Conservation (phyloP, 2,113 vertebrate genomes). For the Melanostigma gelatinosum region DNA sequence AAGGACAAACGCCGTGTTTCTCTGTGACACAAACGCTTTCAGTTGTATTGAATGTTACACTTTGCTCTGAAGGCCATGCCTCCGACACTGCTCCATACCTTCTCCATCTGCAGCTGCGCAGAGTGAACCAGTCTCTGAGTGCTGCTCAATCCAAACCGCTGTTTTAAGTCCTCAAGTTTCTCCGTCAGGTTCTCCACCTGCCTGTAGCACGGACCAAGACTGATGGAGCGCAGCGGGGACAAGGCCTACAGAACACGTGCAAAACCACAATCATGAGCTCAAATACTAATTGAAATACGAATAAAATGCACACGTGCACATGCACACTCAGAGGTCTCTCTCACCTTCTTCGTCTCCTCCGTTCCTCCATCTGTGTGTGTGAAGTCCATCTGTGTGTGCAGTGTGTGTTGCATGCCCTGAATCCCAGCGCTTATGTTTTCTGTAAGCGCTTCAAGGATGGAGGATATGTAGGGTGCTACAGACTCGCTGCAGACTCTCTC, state of each 20-base stretch:
- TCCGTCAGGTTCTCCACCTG: slow-evolving; percentile 57
- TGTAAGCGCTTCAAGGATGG: slow-evolving; percentile 91
- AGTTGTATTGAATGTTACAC: not conserved
- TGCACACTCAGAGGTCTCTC: not conserved
- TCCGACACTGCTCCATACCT: slow-evolving; percentile 42
- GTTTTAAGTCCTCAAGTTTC: slow-evolving; percentile 36
- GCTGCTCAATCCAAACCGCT: slow-evolving; percentile 62
- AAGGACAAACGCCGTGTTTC: not conserved
- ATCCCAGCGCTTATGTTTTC: slow-evolving; percentile 88
- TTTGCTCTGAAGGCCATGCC: not conserved
- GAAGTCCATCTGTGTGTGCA: slow-evolving; percentile 87
- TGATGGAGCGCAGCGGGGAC: slow-evolving; percentile 44
- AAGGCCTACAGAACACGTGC: slow-evolving; percentile 42
- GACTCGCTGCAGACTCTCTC: slow-evolving; percentile 84
- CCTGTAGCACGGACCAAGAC: slow-evolving; percentile 57
- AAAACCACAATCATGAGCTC: not conserved
- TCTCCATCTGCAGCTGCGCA: slow-evolving; percentile 70
- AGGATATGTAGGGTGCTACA: slow-evolving; percentile 87
- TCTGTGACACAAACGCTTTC: not conserved
- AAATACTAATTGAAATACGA: not conserved
- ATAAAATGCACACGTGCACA: not conserved
- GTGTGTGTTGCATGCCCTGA: slow-evolving; percentile 82
- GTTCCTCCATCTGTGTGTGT: slow-evolving; percentile 78
- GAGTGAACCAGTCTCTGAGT: slow-evolving; percentile 58
- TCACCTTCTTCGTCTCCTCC: slow-evolving; percentile 84